phyloP scores from a whole-genome alignment of 2,797 vertebrate species.

The Gadopsis bispinosus region DNA sequence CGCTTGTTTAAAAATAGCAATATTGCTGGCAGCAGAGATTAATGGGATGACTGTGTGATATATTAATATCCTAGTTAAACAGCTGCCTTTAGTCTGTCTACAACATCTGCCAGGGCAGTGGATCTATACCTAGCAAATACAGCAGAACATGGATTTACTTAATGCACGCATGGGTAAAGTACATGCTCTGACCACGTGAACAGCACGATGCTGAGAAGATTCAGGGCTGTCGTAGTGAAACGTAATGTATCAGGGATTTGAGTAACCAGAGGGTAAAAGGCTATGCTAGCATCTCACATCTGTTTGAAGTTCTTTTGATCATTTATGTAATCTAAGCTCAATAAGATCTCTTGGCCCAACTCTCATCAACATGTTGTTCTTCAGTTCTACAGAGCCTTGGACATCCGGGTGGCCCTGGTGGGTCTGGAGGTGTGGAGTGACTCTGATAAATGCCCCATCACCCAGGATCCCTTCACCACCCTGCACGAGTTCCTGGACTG shows the following conservation, averaged over 20 bases:
- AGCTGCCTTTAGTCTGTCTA: constrained; percentile 64
- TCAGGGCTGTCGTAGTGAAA: constrained; percentile 7
- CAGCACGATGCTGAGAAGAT: constrained; percentile 17
- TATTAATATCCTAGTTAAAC: constrained; percentile 72
- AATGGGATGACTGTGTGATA: constrained; percentile 70
- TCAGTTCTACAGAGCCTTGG: constrained; percentile 95
- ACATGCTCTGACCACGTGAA: constrained; percentile 20
- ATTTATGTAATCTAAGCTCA: constrained; percentile 19
- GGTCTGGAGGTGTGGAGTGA: constrained; percentile 98
- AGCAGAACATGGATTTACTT: constrained; percentile 47
- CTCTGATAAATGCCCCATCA: constrained; percentile 93
- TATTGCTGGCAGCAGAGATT: constrained; percentile 72
- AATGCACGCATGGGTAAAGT: constrained; percentile 30
- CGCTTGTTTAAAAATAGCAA: constrained; percentile 75
- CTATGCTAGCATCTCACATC: constrained; percentile 3
- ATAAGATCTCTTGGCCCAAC: background rate
- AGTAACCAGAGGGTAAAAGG: constrained; percentile 11
- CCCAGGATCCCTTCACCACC: constrained; percentile 95
- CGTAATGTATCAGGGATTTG: constrained; percentile 10
- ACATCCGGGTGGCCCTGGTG: constrained; percentile 96
- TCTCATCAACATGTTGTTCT: constrained; percentile 6
- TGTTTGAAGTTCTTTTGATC: constrained; percentile 26
- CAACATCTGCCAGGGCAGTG: constrained; percentile 43
- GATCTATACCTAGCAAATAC: constrained; percentile 31
- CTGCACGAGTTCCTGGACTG: constrained; percentile 98